Evolutionary conservation across 2,797 vertebrate species (phyloP), one percentile per base, ranked within the genome.

Genomic region (Loriculus beryllinus): DNA sequence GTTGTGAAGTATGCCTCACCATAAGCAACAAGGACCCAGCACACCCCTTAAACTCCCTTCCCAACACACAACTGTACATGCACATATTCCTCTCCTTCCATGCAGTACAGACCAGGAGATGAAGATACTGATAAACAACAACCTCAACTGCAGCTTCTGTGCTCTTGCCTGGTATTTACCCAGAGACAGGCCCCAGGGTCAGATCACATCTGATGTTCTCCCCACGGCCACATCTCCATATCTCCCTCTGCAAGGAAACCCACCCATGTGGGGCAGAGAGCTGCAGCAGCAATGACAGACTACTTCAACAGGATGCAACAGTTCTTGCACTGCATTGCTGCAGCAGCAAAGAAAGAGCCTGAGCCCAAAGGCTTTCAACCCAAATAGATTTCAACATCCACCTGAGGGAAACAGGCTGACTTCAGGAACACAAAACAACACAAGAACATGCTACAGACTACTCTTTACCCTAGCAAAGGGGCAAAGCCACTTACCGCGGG

Each of bases 401-500:
- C 28, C 85, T 57, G 45, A 31, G 35, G 43, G 63, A 63, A 93
- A n/a, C 2, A 2, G 25, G 33, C 12, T 56, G 63, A 67, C 37
- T 74, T 56, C 37, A 72, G 63, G 35, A 82, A 33, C 37, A 60
- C 18, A 60, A 48, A 79, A 31, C 40, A 48, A 56, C 40, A 33
- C 17, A 29, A 54, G 43, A 57, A 74, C 21, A 51, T 0, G 0
- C 31, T 29, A 48, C 31, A 81, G 29, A 81, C 19, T 29, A 21
- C 12, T 71, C 52, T 40, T 59, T 19, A 63, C 9, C 60, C 31
- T 18, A 17, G 31, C 65, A 65, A 40, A 82, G 51, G 56, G 8
- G 29, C 69, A 51, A 84, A 88, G 33, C 37, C 42, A 97, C 99
- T 99, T 96, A 99, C 99, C 96, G 98, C 98, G 2, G 99, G 99